Evolutionary conservation across 64 coral and sea anemone species (phyloP).

Genomic region (Pocillopora verrucosa): DNA sequence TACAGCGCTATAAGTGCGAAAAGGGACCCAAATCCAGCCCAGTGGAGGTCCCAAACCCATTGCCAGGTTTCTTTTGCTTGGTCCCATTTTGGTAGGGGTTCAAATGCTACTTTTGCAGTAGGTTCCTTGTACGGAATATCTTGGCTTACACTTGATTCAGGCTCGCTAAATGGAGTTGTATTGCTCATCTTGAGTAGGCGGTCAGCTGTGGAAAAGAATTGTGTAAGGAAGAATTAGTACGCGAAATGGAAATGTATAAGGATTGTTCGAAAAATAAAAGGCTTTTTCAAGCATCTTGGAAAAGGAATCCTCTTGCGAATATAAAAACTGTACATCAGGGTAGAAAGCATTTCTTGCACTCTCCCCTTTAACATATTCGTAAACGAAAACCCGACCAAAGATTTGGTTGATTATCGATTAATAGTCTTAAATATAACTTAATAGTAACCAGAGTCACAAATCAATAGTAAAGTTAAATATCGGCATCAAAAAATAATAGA

Average conservation of each 20-base stretch:
- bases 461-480: too few relatives aligned
- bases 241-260: neutral
- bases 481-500: too few relatives aligned
- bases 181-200: neutral
- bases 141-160: neutral
- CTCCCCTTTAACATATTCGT: too few relatives aligned
- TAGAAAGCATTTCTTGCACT: too few relatives aligned
- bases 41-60: constrained; percentile 78
- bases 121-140: neutral
- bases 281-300: too few relatives aligned
- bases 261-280: too few relatives aligned
- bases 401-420: too few relatives aligned
- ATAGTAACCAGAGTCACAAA: too few relatives aligned
- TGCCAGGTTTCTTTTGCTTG: constrained; percentile 66
- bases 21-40: constrained; percentile 66
- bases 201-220: neutral
- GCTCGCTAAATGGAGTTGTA: constrained; percentile 4
- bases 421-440: too few relatives aligned
- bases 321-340: too few relatives aligned
- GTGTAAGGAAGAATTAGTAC: neutral
- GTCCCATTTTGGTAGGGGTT: constrained; percentile 75
- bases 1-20: constrained; percentile 72
- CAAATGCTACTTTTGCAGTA: neutral
- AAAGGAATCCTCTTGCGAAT: too few relatives aligned
- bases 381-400: too few relatives aligned